Percentiles rank a stretch among this genome's conserved stretches.
These are phyloP conservation scores for Fulmarus glacialis DNA, from an alignment of 2,113 vertebrate genomes.

Conservation along the genomic window DNA sequence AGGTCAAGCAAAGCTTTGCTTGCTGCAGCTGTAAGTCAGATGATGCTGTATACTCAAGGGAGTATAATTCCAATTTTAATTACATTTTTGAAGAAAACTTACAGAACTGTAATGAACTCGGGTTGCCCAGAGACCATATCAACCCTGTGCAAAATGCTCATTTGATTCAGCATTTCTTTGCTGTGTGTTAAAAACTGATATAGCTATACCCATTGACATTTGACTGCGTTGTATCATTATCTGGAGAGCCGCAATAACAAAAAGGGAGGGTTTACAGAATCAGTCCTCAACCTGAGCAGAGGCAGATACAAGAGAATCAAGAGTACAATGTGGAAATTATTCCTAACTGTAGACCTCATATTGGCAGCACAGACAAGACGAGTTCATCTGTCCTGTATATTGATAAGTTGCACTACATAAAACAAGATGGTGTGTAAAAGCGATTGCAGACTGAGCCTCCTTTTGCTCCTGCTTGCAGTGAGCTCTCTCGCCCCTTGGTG, in stretches of 20 bases:
- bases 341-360: neutral
- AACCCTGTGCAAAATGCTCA: neutral
- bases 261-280: neutral
- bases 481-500: rapidly evolving
- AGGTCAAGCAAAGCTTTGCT: neutral
- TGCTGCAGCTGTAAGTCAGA: neutral
- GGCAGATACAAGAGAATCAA: neutral
- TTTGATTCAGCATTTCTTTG: neutral
- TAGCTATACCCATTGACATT: neutral
- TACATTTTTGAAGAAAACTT: neutral
- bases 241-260: neutral
- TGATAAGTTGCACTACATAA: neutral
- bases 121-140: neutral
- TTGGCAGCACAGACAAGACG: neutral
- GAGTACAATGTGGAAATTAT: neutral
- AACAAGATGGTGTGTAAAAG: neutral
- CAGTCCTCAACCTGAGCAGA: neutral
- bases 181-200: neutral
- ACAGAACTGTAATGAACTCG: neutral
- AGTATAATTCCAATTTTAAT: neutral
- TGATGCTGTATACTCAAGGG: no score
- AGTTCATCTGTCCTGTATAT: neutral
- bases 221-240: neutral
- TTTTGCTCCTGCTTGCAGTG: neutral
- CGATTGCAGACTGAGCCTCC: neutral